Conservation (phyloP, 1,140 invertebrate genomes). For the Lepidotrigona ventralis region DNA sequence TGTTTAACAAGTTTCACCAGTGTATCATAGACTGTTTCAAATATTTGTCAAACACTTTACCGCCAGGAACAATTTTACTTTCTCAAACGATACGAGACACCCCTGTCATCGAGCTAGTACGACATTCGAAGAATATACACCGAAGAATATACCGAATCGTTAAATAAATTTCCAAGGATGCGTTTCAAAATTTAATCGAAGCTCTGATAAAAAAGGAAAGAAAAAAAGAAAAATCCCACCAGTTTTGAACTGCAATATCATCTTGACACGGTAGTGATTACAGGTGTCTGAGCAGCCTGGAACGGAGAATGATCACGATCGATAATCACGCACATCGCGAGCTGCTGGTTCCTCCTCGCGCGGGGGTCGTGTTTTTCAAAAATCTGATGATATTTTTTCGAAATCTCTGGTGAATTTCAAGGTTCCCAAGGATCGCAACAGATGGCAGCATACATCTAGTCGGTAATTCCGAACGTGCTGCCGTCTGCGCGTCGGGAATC, state of each 20-base stretch:
- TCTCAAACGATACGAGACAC: background rate
- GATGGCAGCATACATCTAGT: constrained; percentile 73
- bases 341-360: rapidly evolving
- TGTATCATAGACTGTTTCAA: background rate
- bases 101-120: too few relatives aligned
- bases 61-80: background rate
- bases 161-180: background rate
- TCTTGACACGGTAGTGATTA: background rate
- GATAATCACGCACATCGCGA: rapidly evolving
- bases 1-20: too few relatives aligned
- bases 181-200: background rate
- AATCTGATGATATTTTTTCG: constrained; percentile 35
- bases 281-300: background rate
- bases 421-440: constrained; percentile 36
- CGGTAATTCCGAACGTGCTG: constrained; percentile 77
- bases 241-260: background rate
- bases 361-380: background rate
- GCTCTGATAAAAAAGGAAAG: background rate
- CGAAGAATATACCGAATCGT: too few relatives aligned
- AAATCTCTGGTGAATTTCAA: constrained; percentile 38
- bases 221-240: background rate
- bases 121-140: background rate
- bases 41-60: background rate
- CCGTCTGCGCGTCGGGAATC: constrained; percentile 62
- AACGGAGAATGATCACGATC: background rate